Conservation (phyloP, 2,797 vertebrate genomes). For the Pampus argenteus region DNA sequence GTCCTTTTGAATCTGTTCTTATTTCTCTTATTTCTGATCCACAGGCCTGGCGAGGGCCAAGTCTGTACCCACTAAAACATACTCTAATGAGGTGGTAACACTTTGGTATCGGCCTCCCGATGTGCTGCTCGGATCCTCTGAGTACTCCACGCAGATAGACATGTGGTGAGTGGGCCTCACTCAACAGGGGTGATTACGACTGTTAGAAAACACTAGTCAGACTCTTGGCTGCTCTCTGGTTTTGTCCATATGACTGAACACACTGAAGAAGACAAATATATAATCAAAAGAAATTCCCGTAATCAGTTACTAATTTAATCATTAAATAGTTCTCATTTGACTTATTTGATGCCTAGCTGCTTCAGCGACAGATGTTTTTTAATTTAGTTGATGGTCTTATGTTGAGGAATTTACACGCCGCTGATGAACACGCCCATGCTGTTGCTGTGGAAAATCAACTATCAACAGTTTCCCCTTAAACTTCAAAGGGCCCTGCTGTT, state of each 20-base stretch:
- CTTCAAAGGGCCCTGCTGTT: not conserved
- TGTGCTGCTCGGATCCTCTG: constrained; percentile 95
- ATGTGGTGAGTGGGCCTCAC: constrained; percentile 90
- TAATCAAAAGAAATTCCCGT: not conserved
- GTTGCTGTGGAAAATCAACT: constrained; percentile 16
- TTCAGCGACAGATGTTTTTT: constrained; percentile 7
- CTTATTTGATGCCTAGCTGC: not conserved
- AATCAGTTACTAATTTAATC: not conserved
- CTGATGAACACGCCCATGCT: not conserved
- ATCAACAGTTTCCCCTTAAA: not conserved
- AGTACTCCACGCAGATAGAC: constrained; percentile 97
- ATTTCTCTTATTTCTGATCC: constrained; percentile 34
- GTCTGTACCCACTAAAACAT: constrained; percentile 97
- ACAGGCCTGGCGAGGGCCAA: constrained; percentile 89
- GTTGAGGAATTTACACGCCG: not conserved
- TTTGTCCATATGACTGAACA: constrained; percentile 3
- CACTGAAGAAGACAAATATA: not conserved
- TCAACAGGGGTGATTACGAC: constrained; percentile 33
- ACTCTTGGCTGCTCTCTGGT: constrained; percentile 10
- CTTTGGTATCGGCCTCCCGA: constrained; percentile 97
- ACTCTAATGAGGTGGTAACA: constrained; percentile 97
- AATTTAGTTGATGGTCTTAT: not conserved
- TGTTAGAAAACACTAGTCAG: constrained; percentile 28
- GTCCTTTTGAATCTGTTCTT: constrained; percentile 24
- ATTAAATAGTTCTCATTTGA: not conserved